Base-by-base conservation (phyloP, 1,140 invertebrate species). In the Drosophila ananassae region DNA sequence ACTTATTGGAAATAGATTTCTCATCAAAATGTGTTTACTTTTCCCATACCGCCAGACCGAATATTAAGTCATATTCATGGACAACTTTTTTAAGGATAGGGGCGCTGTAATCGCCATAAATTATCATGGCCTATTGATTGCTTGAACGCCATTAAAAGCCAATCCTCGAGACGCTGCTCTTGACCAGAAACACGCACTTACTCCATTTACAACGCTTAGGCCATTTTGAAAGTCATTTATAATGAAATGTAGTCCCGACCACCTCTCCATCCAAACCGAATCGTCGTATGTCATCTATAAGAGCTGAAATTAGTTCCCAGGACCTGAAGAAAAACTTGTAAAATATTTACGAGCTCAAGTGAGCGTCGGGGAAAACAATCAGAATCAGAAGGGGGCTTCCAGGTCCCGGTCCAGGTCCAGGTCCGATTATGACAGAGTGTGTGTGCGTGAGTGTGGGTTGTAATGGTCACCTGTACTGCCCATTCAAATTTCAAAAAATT, bases 291-390 rank as follows among this genome's bases (percentile, higher is more conserved):
- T 89, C 83, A 85, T 87, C 74, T 72, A 75, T 75, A 57, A 76
- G 66, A 73, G 66, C 74, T 72, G 60, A 87, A 87, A 76, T 82
- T 87, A 87, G 83, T 76, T 83, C 60, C 54, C 9, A 7, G 7
- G 28, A 48, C 21, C 21, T 37, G 25, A 21, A 50, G 44, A 51
- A 56, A 63, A 76, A 82, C 82, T 89, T 89, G 72, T 87, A 87
- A 89, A 87, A 87, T 87, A 87, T 87, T 87, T 87, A 89, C 84
- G 83, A 89, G 83, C 83, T 73, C 56, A 58, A 79, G 66, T 73
- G 79, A 79, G 74, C 71, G 71, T 28, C 58, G 66, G 34, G 74
- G 46, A 71, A 77, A 68, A 77, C 55, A 77, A 56, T 68, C 52
- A 51, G 50, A 53, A 46, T n/a, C 24, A 10, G 28, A 22, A 50